Percentiles rank a stretch among this genome's conserved stretches.
These are phyloP conservation scores for Lasioglossum malachurum DNA, from an alignment of 2,888 invertebrate species.

Conservation along the genomic window DNA sequence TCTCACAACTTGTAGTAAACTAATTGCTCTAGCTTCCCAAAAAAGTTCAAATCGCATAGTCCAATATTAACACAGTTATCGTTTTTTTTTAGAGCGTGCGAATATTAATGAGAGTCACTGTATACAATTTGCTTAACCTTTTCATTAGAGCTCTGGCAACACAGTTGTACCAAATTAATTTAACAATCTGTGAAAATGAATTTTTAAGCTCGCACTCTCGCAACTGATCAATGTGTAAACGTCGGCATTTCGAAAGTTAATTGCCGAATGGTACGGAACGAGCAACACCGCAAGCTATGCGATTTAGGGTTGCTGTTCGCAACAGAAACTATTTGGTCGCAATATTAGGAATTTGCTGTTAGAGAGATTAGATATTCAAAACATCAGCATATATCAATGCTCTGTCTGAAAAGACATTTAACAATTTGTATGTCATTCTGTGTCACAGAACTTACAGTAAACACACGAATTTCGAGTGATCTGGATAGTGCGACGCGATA, in stretches of 20 bases:
- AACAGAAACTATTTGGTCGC: neutral
- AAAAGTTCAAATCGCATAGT: too few species aligned
- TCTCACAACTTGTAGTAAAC: too few species aligned
- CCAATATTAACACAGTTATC: too few species aligned
- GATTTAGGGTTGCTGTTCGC: neutral
- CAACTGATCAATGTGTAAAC: neutral
- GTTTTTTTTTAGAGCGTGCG: too few species aligned
- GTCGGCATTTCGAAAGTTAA: neutral
- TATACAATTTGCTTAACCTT: neutral
- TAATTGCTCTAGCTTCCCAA: too few species aligned
- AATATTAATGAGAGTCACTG: too few species aligned
- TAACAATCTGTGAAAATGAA: neutral
- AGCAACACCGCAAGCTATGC: neutral
- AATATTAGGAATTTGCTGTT: slow-evolving; percentile 1
- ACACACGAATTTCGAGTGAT: neutral
- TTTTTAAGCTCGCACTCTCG: neutral
- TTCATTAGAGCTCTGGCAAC: neutral
- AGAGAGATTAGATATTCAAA: too few species aligned
- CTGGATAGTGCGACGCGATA: neutral
- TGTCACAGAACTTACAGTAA: neutral
- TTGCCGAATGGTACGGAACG: neutral
- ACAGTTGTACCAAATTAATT: neutral
- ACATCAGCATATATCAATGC: too few species aligned
- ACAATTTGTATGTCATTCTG: neutral
- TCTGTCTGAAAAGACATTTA: neutral